Percentiles rank a stretch among this genome's conserved stretches.
These are phyloP conservation scores for Platycheirus albimanus DNA, from an alignment of 2,888 invertebrate species.

Conservation along the genomic window DNA sequence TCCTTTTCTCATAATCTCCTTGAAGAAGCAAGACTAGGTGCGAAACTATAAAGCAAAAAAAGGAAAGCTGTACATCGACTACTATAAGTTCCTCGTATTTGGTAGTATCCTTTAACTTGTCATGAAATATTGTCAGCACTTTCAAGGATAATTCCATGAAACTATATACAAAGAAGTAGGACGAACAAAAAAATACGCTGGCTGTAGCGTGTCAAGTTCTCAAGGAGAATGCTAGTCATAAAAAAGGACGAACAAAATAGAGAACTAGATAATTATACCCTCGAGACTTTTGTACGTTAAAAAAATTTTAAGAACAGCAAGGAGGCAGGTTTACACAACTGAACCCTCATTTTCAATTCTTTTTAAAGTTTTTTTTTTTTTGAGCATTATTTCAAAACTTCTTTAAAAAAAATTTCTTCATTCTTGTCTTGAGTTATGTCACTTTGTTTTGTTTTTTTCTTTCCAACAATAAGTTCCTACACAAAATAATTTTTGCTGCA, in stretches of 20 bases:
- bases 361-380: conserved; percentile 7
- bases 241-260: conserved; percentile 27
- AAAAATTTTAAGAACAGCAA: neutral
- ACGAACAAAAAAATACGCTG: no score
- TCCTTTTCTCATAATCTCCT: conserved; percentile 59
- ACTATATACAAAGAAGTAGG: conserved; percentile 13
- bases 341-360: neutral
- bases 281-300: conserved; percentile 30
- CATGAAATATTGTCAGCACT: conserved; percentile 65
- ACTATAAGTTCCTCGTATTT: conserved; percentile 59
- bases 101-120: conserved; percentile 54
- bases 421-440: neutral
- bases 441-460: neutral
- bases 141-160: conserved; percentile 66
- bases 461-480: no score
- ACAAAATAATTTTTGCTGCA: no score
- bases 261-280: conserved; percentile 52
- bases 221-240: conserved; percentile 11
- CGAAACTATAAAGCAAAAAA: neutral
- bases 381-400: conserved; percentile 11
- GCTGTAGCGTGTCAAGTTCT: conserved; percentile 19
- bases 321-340: neutral
- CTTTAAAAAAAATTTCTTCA: neutral
- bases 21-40: neutral
- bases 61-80: conserved; percentile 40